Conservation (phyloP, 1,140 invertebrate genomes). For the Lucilia sericata region DNA sequence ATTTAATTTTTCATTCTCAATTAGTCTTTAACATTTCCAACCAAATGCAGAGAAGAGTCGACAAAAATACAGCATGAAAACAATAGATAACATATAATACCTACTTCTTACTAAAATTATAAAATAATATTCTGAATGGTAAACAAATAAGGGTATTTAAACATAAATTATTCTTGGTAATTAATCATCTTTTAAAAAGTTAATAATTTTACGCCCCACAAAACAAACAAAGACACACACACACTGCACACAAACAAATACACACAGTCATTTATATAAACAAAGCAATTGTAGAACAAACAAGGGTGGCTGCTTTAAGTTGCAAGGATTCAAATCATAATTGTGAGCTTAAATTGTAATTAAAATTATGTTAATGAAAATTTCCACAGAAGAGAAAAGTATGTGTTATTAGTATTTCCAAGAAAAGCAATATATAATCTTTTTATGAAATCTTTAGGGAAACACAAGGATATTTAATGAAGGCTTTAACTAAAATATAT, state of each 20-base stretch:
- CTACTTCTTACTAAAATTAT: not conserved
- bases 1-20: no score
- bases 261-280: not conserved
- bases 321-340: not conserved
- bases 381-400: no score
- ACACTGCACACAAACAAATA: not conserved
- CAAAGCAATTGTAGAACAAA: not conserved
- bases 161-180: slow-evolving; percentile 24
- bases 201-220: slow-evolving; percentile 8
- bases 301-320: not conserved
- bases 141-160: slow-evolving; percentile 24
- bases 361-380: not conserved
- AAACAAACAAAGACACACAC: not conserved
- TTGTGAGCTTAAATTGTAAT: slow-evolving; percentile 7
- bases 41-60: not conserved
- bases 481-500: no score
- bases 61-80: not conserved
- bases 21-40: no score
- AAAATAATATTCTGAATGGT: not conserved
- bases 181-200: slow-evolving; percentile 23
- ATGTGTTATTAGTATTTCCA: no score
- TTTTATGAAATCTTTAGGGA: no score
- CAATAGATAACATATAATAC: slow-evolving; percentile 9
- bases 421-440: no score
- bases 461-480: no score